Evolutionary conservation across 2,797 vertebrate species (phyloP), one percentile per base, ranked within the genome.

Genomic region (Peromyscus aztecus): DNA sequence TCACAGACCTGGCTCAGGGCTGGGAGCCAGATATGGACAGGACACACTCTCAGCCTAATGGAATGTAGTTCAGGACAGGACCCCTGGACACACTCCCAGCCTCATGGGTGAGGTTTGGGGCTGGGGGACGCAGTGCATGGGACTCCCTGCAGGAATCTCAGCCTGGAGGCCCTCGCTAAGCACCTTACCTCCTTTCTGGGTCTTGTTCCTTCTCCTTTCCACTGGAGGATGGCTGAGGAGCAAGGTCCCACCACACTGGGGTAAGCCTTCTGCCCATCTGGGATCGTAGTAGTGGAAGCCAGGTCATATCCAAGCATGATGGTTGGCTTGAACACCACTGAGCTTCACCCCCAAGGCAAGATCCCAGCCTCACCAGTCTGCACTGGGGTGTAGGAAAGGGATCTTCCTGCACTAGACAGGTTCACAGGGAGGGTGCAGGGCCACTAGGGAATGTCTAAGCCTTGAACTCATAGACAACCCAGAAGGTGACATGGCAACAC

Each of bases 241-340:
- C 61, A 0, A 0, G 0, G 0, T 2, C 23, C 65, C 29, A 65
- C 16, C 0, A 46, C 0, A 1, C 0, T 37, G 0, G 2, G 24
- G 4, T 17, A 4, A 0, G 19, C 24, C n/a, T 46, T 8, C 10
- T 0, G 6, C 13, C 27, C 19, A 0, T 34, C 40, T 24, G n/a
- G 9, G 17, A 65, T 16, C 4, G 4, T 43, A n/a, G 34, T 11
- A 12, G 6, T 5, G 4, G 59, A 40, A 57, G 9, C 16, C 4
- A 37, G 9, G 43, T 4, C 34, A 0, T 4, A 8, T 27, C 46
- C 55, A 29, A 49, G 63, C 63, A 52, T 0, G 2, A 46, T n/a
- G 12, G 4, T 69, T 67, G 43, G 63, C 31, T 69, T 69, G 31
- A 24, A 67, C 6, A 13, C 63, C 24, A 2, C 31, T 67, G 17